A percentile compares a stretch with the other conserved stretches of the same genome.
Conservation (phyloP, 2,888 invertebrate species). For the Tridacna gigas region DNA sequence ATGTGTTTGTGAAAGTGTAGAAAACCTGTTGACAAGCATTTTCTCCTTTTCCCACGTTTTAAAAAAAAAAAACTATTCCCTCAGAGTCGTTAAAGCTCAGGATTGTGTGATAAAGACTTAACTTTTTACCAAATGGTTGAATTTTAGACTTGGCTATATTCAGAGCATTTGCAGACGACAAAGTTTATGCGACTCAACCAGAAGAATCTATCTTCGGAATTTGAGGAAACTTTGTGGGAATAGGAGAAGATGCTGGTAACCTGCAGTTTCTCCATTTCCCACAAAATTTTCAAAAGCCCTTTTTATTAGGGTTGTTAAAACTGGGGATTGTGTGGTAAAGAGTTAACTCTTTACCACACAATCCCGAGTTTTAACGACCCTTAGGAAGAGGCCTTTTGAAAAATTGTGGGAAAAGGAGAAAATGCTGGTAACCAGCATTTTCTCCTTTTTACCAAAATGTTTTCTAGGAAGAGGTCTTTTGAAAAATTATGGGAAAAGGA, state of each 20-base stretch:
- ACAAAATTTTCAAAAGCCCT: not conserved
- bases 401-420: not conserved
- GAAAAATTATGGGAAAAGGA: too few relatives aligned
- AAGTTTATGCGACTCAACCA: not conserved
- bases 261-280: constrained; percentile 8
- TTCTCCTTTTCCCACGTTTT: too few relatives aligned
- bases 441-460: too few relatives aligned
- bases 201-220: not conserved
- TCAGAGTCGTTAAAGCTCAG: too few relatives aligned
- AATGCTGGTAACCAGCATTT: too few relatives aligned
- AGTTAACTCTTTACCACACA: not conserved
- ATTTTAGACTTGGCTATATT: not conserved
- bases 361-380: not conserved
- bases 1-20: too few relatives aligned
- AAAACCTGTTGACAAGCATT: too few relatives aligned
- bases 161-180: not conserved
- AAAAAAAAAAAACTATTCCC: too few relatives aligned
- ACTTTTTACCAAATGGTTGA: not conserved
- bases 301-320: not conserved
- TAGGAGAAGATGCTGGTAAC: not conserved
- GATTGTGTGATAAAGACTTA: too few relatives aligned
- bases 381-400: not conserved
- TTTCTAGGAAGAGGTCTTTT: too few relatives aligned
- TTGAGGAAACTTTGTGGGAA: not conserved
- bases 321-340: not conserved